Percentiles rank a stretch among this genome's conserved stretches.
These are phyloP conservation scores for Aphaenogaster rudis DNA, from an alignment of 1,140 invertebrate genomes.

Conservation along the genomic window DNA sequence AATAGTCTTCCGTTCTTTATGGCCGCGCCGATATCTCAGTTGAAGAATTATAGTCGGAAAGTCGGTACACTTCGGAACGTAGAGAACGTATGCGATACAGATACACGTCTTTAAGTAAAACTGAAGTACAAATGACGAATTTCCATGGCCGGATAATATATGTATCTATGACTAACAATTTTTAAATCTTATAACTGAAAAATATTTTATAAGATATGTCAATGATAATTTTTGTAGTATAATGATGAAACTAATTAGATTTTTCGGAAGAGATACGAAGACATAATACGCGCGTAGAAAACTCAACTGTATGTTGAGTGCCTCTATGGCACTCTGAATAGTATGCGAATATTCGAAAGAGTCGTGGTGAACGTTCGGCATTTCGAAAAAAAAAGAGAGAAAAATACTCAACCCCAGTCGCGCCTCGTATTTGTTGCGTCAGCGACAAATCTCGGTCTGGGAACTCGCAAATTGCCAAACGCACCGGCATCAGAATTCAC, in stretches of 20 bases:
- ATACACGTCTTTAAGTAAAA: not conserved
- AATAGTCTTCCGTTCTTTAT: slow-evolving; percentile 71
- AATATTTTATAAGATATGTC: not conserved
- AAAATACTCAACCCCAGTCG: slow-evolving; percentile 14
- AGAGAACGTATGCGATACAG: not conserved
- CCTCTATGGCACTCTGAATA: not conserved
- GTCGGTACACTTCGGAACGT: slow-evolving; percentile 31
- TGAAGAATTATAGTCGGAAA: slow-evolving; percentile 66
- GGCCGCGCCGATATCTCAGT: slow-evolving; percentile 65
- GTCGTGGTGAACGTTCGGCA: not conserved
- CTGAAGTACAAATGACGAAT: not conserved
- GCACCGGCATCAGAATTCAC: slow-evolving; percentile 69
- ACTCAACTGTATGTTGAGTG: not conserved
- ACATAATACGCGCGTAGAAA: not conserved
- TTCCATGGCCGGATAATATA: not conserved
- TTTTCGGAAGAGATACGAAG: not conserved
- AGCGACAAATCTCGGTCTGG: slow-evolving; percentile 62
- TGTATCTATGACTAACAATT: not conserved
- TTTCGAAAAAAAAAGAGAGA: not conserved
- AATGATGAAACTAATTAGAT: not conserved
- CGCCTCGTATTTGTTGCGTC: slow-evolving; percentile 52
- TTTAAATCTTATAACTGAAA: not conserved
- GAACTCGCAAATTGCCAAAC: slow-evolving; percentile 63
- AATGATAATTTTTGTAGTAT: not conserved
- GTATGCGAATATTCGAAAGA: not conserved